A percentile compares a stretch with the other conserved stretches of the same genome.
These are phyloP conservation scores for Resseliella maxima DNA, from an alignment of 2,888 invertebrate species.

Conservation along the genomic window DNA sequence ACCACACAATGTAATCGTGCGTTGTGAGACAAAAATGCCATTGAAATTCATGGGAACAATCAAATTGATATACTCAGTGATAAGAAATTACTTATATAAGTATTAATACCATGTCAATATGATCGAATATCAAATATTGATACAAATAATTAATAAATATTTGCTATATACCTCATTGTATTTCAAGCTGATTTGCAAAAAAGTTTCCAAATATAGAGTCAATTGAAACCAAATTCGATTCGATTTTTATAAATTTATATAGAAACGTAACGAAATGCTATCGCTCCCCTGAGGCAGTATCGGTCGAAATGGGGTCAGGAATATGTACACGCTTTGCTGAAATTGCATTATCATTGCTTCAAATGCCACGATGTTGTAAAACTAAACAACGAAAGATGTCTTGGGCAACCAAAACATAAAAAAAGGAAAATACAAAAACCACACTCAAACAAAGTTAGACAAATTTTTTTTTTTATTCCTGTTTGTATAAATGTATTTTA, in stretches of 20 bases:
- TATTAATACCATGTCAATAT: too few relatives aligned
- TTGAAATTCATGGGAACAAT: not conserved
- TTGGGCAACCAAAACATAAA: not conserved
- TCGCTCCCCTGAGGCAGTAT: not conserved
- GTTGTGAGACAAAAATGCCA: not conserved
- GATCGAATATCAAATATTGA: too few relatives aligned
- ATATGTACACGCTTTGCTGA: not conserved
- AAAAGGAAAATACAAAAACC: slow-evolving; percentile 8
- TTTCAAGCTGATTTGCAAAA: not conserved
- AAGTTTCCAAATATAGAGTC: not conserved
- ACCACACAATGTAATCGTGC: not conserved
- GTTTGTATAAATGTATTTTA: not conserved
- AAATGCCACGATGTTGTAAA: not conserved
- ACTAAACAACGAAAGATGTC: too few relatives aligned
- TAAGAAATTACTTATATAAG: too few relatives aligned
- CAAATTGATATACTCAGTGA: too few relatives aligned
- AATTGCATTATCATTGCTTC: not conserved
- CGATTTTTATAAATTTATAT: not conserved
- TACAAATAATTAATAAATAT: too few relatives aligned
- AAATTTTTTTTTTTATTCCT: not conserved
- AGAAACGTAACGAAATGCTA: not conserved
- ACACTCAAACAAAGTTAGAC: not conserved
- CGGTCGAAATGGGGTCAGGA: not conserved
- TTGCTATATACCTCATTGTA: too few relatives aligned
- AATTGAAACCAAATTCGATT: not conserved